phyloP scores from a whole-genome alignment of 2,113 vertebrate species.

The Crocuta crocuta region DNA sequence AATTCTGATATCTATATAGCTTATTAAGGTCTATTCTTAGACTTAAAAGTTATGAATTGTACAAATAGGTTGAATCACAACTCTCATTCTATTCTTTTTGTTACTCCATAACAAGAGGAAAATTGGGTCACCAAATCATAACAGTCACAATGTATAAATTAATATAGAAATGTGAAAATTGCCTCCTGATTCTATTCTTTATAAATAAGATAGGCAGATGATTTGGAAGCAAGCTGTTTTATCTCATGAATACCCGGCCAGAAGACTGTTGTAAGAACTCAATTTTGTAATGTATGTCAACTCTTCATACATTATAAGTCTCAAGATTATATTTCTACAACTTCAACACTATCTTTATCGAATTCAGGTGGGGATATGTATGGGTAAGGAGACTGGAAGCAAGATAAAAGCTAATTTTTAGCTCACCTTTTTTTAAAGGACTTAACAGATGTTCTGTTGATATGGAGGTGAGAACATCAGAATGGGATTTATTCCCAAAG shows the following conservation, averaged over 20 bases:
- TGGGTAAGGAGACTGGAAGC: background rate
- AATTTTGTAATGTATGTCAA: background rate
- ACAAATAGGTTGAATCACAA: background rate
- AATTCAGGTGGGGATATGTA: background rate
- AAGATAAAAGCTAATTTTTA: constrained; percentile 12
- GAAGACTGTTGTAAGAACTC: background rate
- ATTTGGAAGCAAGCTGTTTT: background rate
- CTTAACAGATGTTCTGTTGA: background rate
- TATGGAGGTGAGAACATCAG: background rate
- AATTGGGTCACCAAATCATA: background rate
- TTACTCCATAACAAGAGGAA: background rate
- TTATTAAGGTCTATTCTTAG: background rate
- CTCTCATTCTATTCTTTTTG: background rate
- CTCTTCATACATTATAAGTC: background rate
- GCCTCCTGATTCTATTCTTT: background rate
- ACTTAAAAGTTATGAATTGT: constrained; percentile 29
- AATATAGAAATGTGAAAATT: background rate
- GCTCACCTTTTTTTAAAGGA: background rate
- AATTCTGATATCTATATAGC: background rate
- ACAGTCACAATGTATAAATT: background rate
- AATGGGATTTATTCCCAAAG: background rate
- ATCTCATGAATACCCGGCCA: background rate
- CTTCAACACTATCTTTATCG: background rate
- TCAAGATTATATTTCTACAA: constrained; percentile 15
- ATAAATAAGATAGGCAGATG: background rate